Percentiles rank a stretch among this genome's conserved stretches.
phyloP scores from a whole-genome alignment of 2,113 vertebrate species.

The Cynocephalus volans region DNA sequence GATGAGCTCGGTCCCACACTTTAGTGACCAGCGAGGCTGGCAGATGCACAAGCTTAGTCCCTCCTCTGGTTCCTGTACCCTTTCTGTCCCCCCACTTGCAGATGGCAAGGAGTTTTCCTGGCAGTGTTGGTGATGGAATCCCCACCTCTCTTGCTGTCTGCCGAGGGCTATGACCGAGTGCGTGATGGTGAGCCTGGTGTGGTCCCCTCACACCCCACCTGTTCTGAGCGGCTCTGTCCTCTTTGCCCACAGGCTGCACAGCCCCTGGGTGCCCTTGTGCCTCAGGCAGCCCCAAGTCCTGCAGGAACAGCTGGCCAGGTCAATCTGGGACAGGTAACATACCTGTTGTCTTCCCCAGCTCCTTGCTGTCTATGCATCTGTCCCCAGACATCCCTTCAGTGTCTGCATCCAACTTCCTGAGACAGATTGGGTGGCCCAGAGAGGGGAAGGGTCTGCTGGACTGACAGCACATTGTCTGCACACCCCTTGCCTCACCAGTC shows the following conservation, averaged over 20 bases:
- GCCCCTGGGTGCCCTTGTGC: slow-evolving; percentile 92
- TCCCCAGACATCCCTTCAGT: background rate
- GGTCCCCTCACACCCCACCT: slow-evolving; percentile 72
- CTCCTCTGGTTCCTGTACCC: accelerated
- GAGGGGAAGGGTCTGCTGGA: too few species aligned
- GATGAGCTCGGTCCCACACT: background rate
- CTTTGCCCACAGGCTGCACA: slow-evolving; percentile 91
- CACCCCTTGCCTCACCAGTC: background rate
- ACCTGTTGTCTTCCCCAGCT: slow-evolving; percentile 77
- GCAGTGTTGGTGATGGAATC: accelerated
- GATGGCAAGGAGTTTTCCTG: background rate
- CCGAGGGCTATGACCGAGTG: background rate
- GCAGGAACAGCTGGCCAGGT: slow-evolving; percentile 92
- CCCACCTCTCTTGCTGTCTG: background rate
- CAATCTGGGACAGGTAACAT: slow-evolving; percentile 93
- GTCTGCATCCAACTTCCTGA: background rate
- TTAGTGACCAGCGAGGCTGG: background rate
- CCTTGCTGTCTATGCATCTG: background rate
- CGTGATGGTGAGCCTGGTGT: slow-evolving; percentile 63
- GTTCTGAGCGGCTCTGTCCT: slow-evolving; percentile 91
- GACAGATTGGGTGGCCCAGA: background rate
- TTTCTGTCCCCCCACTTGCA: accelerated
- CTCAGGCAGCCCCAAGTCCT: slow-evolving; percentile 92
- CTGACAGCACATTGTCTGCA: too few species aligned
- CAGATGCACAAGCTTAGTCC: background rate